phyloP scores from a whole-genome alignment of 2,888 invertebrate genomes.

The Epiperipatus broadwayi region DNA sequence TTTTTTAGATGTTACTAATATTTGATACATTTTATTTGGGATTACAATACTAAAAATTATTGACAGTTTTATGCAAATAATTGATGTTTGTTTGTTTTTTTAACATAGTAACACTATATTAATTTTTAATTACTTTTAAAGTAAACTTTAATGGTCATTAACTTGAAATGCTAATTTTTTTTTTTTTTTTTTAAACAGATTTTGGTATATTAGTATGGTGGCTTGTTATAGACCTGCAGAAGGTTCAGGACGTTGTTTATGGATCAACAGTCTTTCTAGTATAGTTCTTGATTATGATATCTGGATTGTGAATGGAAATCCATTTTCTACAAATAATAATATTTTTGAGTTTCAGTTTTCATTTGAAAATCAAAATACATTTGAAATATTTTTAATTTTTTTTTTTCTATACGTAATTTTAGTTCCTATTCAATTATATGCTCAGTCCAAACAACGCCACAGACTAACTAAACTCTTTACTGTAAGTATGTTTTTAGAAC shows the following conservation, averaged over 20 bases:
- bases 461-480: conserved; percentile 77
- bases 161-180: no score
- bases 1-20: conserved; percentile 10
- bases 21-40: conserved; percentile 13
- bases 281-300: conserved; percentile 58
- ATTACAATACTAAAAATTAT: neutral
- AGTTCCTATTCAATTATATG: conserved; percentile 74
- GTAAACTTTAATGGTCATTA: no score
- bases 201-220: conserved; percentile 88
- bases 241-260: conserved; percentile 48
- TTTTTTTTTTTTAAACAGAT: no score
- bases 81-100: conserved; percentile 5
- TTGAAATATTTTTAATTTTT: conserved; percentile 72
- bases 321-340: conserved; percentile 51
- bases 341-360: conserved; percentile 85
- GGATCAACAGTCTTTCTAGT: conserved; percentile 41
- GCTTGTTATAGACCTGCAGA: conserved; percentile 57
- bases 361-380: conserved; percentile 78
- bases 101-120: no score
- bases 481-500: conserved; percentile 61
- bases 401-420: conserved; percentile 64
- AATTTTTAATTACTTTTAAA: conserved; percentile 11
- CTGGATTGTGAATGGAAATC: conserved; percentile 90
- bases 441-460: conserved; percentile 67
- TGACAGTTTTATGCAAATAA: neutral